phyloP scores from a whole-genome alignment of 2,888 invertebrate genomes.

The Onchidella celtica region DNA sequence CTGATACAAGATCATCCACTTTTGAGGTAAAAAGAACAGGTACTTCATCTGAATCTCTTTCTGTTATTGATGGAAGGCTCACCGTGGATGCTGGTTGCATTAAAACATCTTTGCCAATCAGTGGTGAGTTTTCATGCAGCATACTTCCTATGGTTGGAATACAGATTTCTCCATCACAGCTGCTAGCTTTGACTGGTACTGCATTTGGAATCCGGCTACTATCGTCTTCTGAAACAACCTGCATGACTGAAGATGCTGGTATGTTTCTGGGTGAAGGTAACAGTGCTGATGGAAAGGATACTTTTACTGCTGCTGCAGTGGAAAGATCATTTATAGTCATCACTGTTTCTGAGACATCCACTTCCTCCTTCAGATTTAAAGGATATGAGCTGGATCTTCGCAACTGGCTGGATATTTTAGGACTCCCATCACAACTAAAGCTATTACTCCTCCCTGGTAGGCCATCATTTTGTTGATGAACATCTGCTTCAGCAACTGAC shows the following conservation, averaged over 20 bases:
- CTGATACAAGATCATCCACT: conserved; percentile 29
- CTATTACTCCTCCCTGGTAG: not conserved
- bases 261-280: not conserved
- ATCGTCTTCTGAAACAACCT: no score
- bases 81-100: not conserved
- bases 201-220: no score
- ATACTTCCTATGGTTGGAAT: not conserved
- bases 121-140: not conserved
- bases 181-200: no score
- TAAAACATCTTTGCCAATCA: not conserved
- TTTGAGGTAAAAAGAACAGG: conserved; percentile 29
- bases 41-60: not conserved
- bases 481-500: not conserved
- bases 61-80: no score
- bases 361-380: not conserved
- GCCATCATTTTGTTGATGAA: not conserved
- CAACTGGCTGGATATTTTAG: not conserved
- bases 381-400: conserved; percentile 16
- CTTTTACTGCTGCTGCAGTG: no score
- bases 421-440: not conserved
- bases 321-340: no score
- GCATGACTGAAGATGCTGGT: no score
- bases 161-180: conserved; percentile 15
- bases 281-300: not conserved
- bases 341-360: not conserved